Evolutionary conservation across 2,888 invertebrate genomes (phyloP).

Genomic region (Latheticus oryzae): DNA sequence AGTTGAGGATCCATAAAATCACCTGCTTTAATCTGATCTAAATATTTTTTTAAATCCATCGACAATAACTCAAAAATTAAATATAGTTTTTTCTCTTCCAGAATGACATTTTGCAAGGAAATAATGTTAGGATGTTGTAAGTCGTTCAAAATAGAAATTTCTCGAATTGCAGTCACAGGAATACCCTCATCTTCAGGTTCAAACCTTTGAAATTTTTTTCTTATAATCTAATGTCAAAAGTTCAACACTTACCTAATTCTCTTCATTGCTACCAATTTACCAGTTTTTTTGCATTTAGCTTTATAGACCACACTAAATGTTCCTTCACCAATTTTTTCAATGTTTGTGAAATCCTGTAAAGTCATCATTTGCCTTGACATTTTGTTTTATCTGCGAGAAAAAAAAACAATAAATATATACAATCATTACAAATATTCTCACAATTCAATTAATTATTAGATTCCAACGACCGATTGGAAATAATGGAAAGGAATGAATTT

Average conservation of each 20-base stretch:
- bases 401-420: not conserved
- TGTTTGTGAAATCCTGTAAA: slow-evolving; percentile 94
- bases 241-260: slow-evolving; percentile 71
- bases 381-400: slow-evolving; percentile 42
- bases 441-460: too few species aligned
- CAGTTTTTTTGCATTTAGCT: slow-evolving; percentile 89
- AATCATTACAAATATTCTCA: too few species aligned
- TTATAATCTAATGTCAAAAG: not conserved
- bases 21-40: slow-evolving; percentile 86
- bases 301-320: slow-evolving; percentile 99
- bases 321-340: slow-evolving; percentile 98
- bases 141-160: slow-evolving; percentile 95
- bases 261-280: slow-evolving; percentile 94
- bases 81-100: slow-evolving; percentile 87
- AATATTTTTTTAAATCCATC: slow-evolving; percentile 97
- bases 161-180: slow-evolving; percentile 95
- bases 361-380: slow-evolving; percentile 53
- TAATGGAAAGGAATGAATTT: too few species aligned
- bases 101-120: slow-evolving; percentile 90
- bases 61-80: slow-evolving; percentile 96
- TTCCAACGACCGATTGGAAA: too few species aligned
- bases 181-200: slow-evolving; percentile 85
- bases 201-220: slow-evolving; percentile 59
- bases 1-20: slow-evolving; percentile 84
- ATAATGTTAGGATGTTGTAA: slow-evolving; percentile 96